These are phyloP conservation scores for Chaitophorus viminalis DNA, from an alignment of 2,888 invertebrate genomes.

Conservation along the genomic window DNA sequence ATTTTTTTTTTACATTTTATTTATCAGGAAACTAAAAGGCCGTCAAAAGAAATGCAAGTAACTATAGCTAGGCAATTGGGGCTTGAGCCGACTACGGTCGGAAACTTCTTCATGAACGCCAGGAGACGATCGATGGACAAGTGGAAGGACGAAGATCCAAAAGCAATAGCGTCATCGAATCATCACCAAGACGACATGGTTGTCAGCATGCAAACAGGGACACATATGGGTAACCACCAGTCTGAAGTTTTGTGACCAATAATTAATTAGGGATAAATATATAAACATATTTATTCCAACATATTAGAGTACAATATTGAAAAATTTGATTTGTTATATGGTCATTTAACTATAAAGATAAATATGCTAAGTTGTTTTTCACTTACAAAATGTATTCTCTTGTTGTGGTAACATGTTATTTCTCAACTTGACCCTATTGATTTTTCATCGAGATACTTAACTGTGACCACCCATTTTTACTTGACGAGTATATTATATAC, in stretches of 20 bases:
- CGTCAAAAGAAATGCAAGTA: conserved; percentile 99
- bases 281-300: conserved; percentile 19
- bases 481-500: background rate
- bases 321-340: conserved; percentile 55
- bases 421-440: background rate
- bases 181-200: conserved; percentile 66
- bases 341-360: conserved; percentile 15
- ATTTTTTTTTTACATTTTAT: background rate
- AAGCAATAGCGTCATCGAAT: conserved; percentile 69
- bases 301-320: conserved; percentile 51
- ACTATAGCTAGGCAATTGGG: conserved; percentile 97
- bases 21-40: conserved; percentile 94
- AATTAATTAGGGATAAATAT: conserved; percentile 49
- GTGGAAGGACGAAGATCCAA: conserved; percentile 94
- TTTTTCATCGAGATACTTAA: conserved; percentile 1
- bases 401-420: conserved; percentile 32
- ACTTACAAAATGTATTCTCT: background rate
- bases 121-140: conserved; percentile 96
- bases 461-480: background rate
- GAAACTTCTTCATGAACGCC: conserved; percentile 99
- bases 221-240: conserved; percentile 55
- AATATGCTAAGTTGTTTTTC: conserved; percentile 38
- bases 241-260: conserved; percentile 58
- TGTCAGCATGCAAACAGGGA: conserved; percentile 47
- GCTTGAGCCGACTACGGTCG: conserved; percentile 96